Evolutionary conservation across 2,888 invertebrate species (phyloP).

Genomic region (Mechanitis messenoides): DNA sequence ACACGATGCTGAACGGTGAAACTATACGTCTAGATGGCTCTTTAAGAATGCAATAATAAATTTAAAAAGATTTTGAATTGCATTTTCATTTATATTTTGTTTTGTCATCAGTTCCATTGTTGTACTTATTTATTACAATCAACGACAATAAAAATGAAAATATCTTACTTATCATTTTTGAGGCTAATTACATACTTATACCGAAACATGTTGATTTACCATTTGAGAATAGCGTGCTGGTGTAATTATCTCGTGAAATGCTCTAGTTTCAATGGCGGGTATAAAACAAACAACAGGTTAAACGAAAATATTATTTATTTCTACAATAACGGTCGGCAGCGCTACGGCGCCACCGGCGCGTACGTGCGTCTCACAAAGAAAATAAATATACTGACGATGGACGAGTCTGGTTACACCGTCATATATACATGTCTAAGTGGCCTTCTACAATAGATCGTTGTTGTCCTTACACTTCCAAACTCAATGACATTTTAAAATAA

Average conservation of each 20-base stretch:
- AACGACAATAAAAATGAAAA: too few species aligned
- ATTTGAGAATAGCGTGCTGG: too few species aligned
- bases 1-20: slow-evolving; percentile 77
- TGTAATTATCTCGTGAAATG: too few species aligned
- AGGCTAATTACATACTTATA: too few species aligned
- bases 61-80: slow-evolving; percentile 4
- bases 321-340: slow-evolving; percentile 67
- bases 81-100: too few species aligned
- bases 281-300: slow-evolving; percentile 57
- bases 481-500: slow-evolving; percentile 58
- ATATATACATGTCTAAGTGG: slow-evolving; percentile 62
- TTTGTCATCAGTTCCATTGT: too few species aligned
- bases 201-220: too few species aligned
- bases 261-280: slow-evolving; percentile 6
- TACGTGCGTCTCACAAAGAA: slow-evolving; percentile 67
- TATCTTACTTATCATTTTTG: too few species aligned
- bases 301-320: slow-evolving; percentile 77
- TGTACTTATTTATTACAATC: too few species aligned
- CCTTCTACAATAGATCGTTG: slow-evolving; percentile 60
- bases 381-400: slow-evolving; percentile 67
- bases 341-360: slow-evolving; percentile 47
- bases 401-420: slow-evolving; percentile 39
- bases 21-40: slow-evolving; percentile 77
- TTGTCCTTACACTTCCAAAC: slow-evolving; percentile 50
- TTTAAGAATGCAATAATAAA: slow-evolving; percentile 74